A percentile compares a stretch with the other conserved stretches of the same genome.
These are phyloP conservation scores for Brachionus rubens DNA, from an alignment of 1,140 invertebrate species.

Conservation along the genomic window DNA sequence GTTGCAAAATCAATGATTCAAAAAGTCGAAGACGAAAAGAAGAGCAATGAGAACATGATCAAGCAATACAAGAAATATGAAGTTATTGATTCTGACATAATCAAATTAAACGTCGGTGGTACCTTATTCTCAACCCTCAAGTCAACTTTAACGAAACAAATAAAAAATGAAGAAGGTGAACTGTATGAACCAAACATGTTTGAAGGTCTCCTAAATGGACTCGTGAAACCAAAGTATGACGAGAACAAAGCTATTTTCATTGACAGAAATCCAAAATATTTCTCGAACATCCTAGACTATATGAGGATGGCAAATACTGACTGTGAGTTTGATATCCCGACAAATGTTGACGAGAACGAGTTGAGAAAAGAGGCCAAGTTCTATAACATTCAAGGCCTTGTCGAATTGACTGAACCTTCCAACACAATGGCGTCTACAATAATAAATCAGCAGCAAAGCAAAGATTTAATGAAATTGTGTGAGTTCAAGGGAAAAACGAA, in stretches of 20 bases:
- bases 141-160: too few species aligned
- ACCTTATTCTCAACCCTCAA: too few species aligned
- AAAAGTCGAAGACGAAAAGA: too few species aligned
- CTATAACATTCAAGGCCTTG: constrained; percentile 26
- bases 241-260: constrained; percentile 20
- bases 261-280: constrained; percentile 16
- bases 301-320: constrained; percentile 13
- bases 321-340: neutral
- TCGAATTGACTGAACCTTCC: neutral
- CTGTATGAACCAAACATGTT: too few species aligned
- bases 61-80: too few species aligned
- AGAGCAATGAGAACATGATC: too few species aligned
- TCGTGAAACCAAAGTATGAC: neutral
- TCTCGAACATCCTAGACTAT: constrained; percentile 25
- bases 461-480: neutral
- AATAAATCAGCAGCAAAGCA: neutral
- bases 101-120: too few species aligned
- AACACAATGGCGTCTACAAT: neutral
- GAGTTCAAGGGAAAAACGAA: neutral
- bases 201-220: too few species aligned
- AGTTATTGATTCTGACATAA: too few species aligned
- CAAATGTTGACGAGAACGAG: neutral
- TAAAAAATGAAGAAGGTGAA: too few species aligned
- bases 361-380: constrained; percentile 17
- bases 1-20: too few species aligned